Base-by-base conservation (phyloP, 2,888 invertebrate genomes). In the Diloba caeruleocephala region DNA sequence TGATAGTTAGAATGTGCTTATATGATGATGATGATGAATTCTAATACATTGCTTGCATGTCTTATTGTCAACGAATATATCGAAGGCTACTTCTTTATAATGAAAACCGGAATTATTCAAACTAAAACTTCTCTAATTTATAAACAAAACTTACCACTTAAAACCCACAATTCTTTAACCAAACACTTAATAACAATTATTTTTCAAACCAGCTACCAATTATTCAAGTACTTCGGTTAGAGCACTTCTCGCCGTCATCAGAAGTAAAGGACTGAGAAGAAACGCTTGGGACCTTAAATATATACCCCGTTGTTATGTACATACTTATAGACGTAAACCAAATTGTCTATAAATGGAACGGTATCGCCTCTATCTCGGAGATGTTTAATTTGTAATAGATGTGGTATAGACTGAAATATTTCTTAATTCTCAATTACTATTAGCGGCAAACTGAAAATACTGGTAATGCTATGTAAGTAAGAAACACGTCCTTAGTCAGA, bases 271-370 rank as follows among this genome's bases (percentile, higher is more conserved):
- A 74, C 68, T 74, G 68, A 59, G 33, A 12, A 19, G 26, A 54
- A 59, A 29, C 44, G 51, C 43, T 23, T n/a, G 38, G 29, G 51
- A 49, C 38, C 43, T 41, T 23, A 34, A 48, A 56, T 76, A 71
- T 75, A 75, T 74, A 74, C 57, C 42, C 46, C 13, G 33, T 9
- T 25, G 10, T 66, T n/a, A 32, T 44, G 50, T 55, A 60, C 52
- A 48, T 60, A 45, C 28, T 33, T 33, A 7, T 45, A 33, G 48
- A 66, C 10, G 26, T 50, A 2, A 29, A 46, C 10, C 25, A 48
- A 70, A 69, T 53, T 25, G 34, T 34, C 65, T 66, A 70, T 54
- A 44, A 69, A 54, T 51, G 32, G 66, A 42, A n/a, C 13, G 37
- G 12, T 38, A 41, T 51, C 26, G 43, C 12, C 38, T 31, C 9